phyloP scores from a whole-genome alignment of 2,113 vertebrate species.

The Callaeas wilsoni region DNA sequence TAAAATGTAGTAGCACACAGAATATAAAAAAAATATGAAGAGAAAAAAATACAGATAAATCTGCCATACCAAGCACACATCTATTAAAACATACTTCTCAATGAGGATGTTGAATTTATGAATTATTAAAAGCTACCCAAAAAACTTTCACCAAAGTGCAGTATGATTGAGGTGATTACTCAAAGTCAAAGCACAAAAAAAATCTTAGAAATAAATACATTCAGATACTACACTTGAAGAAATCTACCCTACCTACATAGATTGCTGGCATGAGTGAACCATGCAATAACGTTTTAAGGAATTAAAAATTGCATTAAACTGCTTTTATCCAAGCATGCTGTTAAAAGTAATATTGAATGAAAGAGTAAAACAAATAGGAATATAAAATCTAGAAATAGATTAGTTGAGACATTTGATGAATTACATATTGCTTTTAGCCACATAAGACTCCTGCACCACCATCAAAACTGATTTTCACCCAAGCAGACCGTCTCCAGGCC shows the following conservation, averaged over 20 bases:
- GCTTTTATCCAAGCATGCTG: neutral
- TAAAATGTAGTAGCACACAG: neutral
- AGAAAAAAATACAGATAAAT: neutral
- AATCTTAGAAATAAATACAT: neutral
- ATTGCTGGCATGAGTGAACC: neutral
- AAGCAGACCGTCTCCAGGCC: neutral
- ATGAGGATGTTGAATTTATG: neutral
- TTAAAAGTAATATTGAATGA: neutral
- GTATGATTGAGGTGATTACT: neutral
- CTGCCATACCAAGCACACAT: neutral
- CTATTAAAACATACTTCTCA: neutral
- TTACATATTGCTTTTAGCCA: neutral
- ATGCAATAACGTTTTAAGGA: neutral
- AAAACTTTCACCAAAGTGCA: neutral
- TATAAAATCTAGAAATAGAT: neutral
- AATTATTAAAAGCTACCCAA: neutral
- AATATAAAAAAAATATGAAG: neutral
- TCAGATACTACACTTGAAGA: neutral
- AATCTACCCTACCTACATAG: neutral
- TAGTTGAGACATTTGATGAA: neutral
- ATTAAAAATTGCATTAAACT: neutral
- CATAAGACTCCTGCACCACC: neutral
- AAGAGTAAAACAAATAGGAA: neutral
- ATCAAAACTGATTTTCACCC: neutral
- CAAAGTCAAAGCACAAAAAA: neutral